Evolutionary conservation across 2,113 vertebrate genomes (phyloP).

Genomic region (Cyanocitta stelleri): DNA sequence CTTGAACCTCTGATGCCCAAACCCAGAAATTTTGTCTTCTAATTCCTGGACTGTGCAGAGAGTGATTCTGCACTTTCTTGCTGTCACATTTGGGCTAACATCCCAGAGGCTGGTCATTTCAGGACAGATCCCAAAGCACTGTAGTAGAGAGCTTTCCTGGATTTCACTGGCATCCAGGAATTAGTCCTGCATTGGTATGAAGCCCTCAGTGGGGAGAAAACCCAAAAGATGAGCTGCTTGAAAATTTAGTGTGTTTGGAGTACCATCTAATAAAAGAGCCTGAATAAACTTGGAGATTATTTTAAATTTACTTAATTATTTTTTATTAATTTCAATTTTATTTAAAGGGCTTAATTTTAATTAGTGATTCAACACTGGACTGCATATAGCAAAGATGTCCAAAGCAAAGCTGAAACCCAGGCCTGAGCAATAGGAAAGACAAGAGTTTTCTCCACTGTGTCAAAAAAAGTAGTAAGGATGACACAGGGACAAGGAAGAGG

Average conservation of each 20-base stretch:
- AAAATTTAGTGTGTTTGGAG: neutral
- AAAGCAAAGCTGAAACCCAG: neutral
- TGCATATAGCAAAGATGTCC: neutral
- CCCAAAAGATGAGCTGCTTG: neutral
- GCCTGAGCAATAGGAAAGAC: neutral
- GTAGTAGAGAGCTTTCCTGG: neutral
- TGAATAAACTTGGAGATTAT: neutral
- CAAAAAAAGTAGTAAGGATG: neutral
- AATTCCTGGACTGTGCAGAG: neutral
- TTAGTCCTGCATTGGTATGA: neutral
- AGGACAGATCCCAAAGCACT: neutral
- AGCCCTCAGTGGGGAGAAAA: neutral
- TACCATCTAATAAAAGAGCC: neutral
- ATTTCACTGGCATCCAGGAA: neutral
- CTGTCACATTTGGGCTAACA: neutral
- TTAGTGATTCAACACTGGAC: neutral
- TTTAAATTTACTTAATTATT: neutral
- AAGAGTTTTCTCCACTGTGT: neutral
- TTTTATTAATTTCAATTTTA: neutral
- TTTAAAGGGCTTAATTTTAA: neutral
- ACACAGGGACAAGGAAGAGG: neutral
- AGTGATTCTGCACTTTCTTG: neutral
- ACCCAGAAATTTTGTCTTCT: neutral
- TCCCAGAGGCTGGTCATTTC: neutral
- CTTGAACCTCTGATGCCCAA: neutral